These are phyloP conservation scores for Streptopelia turtur DNA, from an alignment of 2,797 vertebrate genomes.

Conservation along the genomic window DNA sequence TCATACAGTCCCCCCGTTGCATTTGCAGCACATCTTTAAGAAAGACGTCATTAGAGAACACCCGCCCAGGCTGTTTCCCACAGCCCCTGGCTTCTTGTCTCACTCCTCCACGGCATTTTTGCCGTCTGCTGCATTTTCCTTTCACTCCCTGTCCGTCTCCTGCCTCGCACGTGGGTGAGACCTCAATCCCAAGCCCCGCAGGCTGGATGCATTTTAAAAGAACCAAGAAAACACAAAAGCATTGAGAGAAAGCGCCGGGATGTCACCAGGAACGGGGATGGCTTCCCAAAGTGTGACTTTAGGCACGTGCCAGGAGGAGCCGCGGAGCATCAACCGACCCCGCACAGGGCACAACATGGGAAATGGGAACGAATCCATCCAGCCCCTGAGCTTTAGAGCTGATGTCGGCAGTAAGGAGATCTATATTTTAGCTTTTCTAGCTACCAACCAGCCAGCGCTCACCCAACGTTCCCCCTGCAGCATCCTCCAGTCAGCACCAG, in stretches of 20 bases:
- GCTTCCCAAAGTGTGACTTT: background rate
- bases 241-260: background rate
- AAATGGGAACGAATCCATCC: background rate
- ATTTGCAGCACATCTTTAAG: background rate
- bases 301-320: background rate
- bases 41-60: background rate
- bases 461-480: background rate
- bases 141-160: background rate
- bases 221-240: background rate
- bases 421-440: background rate
- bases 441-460: background rate
- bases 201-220: background rate
- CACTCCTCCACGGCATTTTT: background rate
- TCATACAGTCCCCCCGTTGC: fast-evolving
- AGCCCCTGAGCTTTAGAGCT: background rate
- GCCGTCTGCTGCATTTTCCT: background rate
- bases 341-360: background rate
- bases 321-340: background rate
- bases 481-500: background rate
- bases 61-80: background rate
- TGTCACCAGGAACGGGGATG: background rate
- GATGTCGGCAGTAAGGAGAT: background rate
- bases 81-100: background rate
- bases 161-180: background rate
- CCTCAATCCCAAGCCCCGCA: background rate